A percentile compares a stretch with the other conserved stretches of the same genome.
These are phyloP conservation scores for Anthoscopus minutus DNA, from an alignment of 2,113 vertebrate genomes.

Conservation along the genomic window DNA sequence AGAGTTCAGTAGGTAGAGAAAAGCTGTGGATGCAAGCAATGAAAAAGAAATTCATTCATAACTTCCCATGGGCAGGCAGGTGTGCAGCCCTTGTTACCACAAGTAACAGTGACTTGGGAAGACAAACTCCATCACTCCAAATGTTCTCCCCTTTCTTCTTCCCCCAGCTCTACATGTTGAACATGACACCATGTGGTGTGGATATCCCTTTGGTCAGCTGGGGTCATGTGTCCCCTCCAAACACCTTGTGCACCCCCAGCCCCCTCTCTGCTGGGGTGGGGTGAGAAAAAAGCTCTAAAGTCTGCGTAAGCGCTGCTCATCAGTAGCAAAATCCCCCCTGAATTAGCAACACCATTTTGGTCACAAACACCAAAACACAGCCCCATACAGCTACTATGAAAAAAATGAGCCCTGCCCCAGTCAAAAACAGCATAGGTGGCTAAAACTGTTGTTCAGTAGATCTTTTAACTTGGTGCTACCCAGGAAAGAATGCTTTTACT, in stretches of 20 bases:
- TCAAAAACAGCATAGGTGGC: not conserved
- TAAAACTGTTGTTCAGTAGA: not conserved
- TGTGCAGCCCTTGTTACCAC: not conserved
- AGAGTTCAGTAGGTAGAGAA: not conserved
- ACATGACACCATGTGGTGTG: not conserved
- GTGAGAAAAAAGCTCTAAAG: not conserved
- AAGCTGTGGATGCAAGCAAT: not conserved
- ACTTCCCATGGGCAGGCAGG: not conserved
- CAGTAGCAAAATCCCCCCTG: not conserved
- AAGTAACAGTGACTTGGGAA: accelerated
- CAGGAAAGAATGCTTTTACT: not conserved
- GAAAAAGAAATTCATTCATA: not conserved
- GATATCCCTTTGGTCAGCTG: not conserved
- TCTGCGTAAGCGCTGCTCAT: not conserved
- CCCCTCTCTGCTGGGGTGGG: not conserved
- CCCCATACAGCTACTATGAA: not conserved
- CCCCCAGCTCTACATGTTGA: not conserved
- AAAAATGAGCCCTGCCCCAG: not conserved
- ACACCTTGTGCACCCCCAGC: not conserved
- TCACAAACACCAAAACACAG: not conserved
- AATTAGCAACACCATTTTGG: not conserved
- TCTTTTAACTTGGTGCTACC: not conserved
- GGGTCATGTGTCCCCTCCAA: not conserved
- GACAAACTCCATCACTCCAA: not conserved
- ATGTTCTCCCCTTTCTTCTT: not conserved